Evolutionary conservation across 2,113 vertebrate genomes (phyloP).

Genomic region (Seriola quinqueradiata): DNA sequence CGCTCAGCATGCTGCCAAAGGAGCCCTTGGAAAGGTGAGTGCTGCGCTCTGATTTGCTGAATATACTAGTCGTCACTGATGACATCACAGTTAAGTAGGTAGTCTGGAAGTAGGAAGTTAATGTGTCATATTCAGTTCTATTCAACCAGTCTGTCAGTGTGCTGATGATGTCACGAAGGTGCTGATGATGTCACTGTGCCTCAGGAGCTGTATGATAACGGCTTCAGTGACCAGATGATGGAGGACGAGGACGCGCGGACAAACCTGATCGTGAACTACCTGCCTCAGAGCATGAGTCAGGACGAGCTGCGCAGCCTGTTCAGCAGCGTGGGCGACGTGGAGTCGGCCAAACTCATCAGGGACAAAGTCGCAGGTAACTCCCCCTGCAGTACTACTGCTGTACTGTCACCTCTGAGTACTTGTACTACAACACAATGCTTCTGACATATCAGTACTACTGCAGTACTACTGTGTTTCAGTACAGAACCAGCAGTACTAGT

Average conservation of each 20-base stretch:
- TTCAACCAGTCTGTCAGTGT: background rate
- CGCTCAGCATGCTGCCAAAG: constrained; percentile 67
- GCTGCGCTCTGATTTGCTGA: background rate
- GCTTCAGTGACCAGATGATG: constrained; percentile 95
- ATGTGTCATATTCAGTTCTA: background rate
- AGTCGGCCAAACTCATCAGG: constrained; percentile 96
- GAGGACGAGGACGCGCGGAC: constrained; percentile 95
- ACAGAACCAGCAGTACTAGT: background rate
- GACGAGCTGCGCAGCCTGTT: constrained; percentile 96
- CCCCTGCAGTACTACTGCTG: background rate
- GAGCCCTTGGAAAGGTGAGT: constrained; percentile 74
- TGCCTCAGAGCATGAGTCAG: constrained; percentile 99
- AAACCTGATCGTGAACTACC: constrained; percentile 98
- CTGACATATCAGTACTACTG: background rate
- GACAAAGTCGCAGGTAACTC: constrained; percentile 97
- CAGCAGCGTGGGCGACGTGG: constrained; percentile 95
- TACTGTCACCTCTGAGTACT: constrained; percentile 9
- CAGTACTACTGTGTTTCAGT: background rate
- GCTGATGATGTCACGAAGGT: background rate
- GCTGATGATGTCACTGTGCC: background rate
- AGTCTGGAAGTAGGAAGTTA: too few relatives aligned
- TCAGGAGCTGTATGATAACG: constrained; percentile 89
- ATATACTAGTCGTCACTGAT: too few relatives aligned
- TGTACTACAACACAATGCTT: background rate
- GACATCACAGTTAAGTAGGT: too few relatives aligned